phyloP scores from a whole-genome alignment of 2,113 vertebrate species.

The Lates calcarifer region DNA sequence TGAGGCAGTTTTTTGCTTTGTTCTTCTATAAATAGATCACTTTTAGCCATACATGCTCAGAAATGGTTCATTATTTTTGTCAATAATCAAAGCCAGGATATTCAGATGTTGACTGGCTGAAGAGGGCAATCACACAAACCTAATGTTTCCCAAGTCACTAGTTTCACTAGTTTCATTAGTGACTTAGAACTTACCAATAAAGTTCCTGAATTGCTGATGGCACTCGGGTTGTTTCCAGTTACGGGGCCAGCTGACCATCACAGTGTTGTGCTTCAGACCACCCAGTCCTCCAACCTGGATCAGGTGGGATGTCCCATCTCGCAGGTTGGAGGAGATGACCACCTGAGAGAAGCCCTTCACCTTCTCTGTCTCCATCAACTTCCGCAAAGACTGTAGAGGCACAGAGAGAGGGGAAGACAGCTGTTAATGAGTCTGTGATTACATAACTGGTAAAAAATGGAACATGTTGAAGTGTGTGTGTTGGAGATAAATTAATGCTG shows the following conservation, averaged over 20 bases:
- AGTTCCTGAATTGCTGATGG: conserved; percentile 93
- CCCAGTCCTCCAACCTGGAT: conserved; percentile 96
- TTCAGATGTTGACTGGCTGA: not conserved
- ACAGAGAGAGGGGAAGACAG: not conserved
- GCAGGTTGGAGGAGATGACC: conserved; percentile 94
- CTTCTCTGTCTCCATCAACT: conserved; percentile 96
- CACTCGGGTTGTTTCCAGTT: conserved; percentile 95
- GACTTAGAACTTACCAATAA: conserved; percentile 87
- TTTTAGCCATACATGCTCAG: not conserved
- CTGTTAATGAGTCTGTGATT: not conserved
- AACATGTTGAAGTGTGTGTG: not conserved
- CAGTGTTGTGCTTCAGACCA: conserved; percentile 95
- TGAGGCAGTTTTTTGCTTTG: not conserved
- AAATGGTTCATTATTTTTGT: not conserved
- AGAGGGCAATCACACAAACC: not conserved
- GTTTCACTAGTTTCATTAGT: not conserved
- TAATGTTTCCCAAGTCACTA: too few species aligned
- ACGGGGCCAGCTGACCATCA: conserved; percentile 95
- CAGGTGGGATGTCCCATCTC: conserved; percentile 95
- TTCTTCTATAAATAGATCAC: not conserved
- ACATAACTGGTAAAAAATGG: not conserved
- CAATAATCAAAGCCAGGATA: not conserved
- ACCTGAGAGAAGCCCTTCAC: conserved; percentile 99
- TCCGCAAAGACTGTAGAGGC: conserved; percentile 88
- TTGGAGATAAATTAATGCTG: not conserved